Base-by-base conservation (phyloP, 2,113 vertebrate genomes). In the Oophaga pumilio region DNA sequence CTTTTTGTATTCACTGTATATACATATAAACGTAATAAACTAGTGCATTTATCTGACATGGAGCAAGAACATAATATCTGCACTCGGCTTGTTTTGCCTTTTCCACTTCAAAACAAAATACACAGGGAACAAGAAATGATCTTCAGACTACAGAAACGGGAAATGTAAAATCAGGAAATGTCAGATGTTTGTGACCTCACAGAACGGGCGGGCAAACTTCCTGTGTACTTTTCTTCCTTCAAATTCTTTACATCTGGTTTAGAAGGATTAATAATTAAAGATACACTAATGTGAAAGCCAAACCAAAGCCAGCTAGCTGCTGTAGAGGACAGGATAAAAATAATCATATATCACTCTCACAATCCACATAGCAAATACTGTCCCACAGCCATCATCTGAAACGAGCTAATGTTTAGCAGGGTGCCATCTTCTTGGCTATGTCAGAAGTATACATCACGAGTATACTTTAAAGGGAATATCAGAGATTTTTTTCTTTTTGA, bases 261-360 rank as follows among this genome's bases (percentile, higher is more conserved):
- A 73, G 15, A 73, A 17, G 15, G 28, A 74, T 74, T 12, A 74
- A 74, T 74, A 74, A 74, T 73, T 73, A 73, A 73, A 73, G 8
- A 74, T 20, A 20, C 43, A 50, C 9, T 74, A 74, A 74, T 50
- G 71, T 49, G 50, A 74, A 74, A 74, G 71, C 71, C 18, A 74
- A 50, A 9, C 2, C 12, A 56, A 11, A 74, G 22, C 33, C 33
- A 43, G 43, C 17, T 15, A 60, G 17, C 17, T 33, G 12, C 8
- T 33, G 17, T 20, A 73, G 33, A 73, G 17, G 71, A n/a, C 17
- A 74, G 50, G 71, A 22, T 49, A 50, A 33, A 74, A 74, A 74
- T 20, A 74, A 49, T 17, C 8, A 0, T 73, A 43, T 8, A 73
- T 73, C 28, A 24, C 49, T 33, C 17, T 50, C 18, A 50, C 18